Percentiles rank a stretch among this genome's conserved stretches.
Evolutionary conservation across 2,797 vertebrate species (phyloP).

Genomic region (Acanthiza pusilla): DNA sequence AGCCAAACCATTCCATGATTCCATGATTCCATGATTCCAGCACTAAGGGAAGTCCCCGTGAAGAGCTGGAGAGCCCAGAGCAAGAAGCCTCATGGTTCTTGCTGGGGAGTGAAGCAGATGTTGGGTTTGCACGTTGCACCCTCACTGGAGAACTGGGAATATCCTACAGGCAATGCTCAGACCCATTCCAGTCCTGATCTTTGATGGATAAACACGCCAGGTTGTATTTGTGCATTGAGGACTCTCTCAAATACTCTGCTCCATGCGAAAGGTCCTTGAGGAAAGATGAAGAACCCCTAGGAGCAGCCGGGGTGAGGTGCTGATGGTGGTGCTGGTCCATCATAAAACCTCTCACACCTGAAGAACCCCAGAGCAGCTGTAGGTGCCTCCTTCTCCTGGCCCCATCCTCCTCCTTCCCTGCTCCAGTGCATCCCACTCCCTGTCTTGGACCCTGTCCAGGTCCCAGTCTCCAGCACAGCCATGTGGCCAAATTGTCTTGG

Average conservation of each 20-base stretch:
- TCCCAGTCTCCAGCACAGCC: accelerated
- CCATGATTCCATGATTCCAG: neutral
- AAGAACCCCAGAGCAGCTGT: neutral
- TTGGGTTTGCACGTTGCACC: neutral
- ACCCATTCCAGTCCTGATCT: neutral
- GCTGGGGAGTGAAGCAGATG: neutral
- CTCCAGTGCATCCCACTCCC: neutral
- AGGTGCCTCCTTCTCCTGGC: neutral
- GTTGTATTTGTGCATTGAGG: neutral
- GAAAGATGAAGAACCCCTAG: neutral
- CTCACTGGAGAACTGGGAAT: neutral
- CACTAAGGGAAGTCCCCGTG: accelerated
- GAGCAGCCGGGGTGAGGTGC: neutral
- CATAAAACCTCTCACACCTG: neutral
- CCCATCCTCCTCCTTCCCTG: neutral
- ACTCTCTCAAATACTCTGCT: neutral
- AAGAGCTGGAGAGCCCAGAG: neutral
- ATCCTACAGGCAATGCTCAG: neutral
- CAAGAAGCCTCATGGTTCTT: neutral
- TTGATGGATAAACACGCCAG: neutral
- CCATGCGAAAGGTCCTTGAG: neutral
- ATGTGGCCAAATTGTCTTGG: neutral
- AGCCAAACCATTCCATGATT: neutral
- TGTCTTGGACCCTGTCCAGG: neutral
- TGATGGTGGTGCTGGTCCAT: neutral